phyloP scores from a whole-genome alignment of 2,113 vertebrate species.

The Crotophaga sulcirostris region DNA sequence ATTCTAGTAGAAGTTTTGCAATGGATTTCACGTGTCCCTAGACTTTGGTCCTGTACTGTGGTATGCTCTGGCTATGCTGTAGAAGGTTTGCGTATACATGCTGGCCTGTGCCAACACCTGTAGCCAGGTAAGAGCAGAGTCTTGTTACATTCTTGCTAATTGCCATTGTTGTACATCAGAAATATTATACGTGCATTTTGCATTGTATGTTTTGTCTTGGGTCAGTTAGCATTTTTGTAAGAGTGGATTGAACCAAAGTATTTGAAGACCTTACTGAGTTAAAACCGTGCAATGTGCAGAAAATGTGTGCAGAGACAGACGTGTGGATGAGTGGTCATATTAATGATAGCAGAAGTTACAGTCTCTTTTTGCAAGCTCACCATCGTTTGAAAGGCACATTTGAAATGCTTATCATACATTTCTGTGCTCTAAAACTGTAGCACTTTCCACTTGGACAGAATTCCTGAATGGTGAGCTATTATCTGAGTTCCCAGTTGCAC shows the following conservation, averaged over 20 bases:
- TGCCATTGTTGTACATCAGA: neutral
- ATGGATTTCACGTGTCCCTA: neutral
- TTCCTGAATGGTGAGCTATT: neutral
- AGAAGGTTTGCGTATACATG: neutral
- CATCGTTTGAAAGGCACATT: neutral
- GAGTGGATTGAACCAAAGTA: neutral
- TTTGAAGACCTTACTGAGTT: neutral
- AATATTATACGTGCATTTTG: neutral
- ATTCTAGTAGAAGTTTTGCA: neutral
- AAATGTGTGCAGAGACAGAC: neutral
- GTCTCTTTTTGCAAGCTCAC: neutral
- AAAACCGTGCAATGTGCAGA: neutral
- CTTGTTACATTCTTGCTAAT: neutral
- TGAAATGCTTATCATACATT: neutral
- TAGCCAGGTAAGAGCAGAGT: neutral
- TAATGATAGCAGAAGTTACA: neutral
- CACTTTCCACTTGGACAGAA: neutral
- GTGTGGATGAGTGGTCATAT: neutral
- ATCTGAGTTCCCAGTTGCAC: neutral
- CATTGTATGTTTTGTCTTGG: neutral
- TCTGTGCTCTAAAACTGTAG: neutral
- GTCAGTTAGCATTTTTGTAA: neutral
- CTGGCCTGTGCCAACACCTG: fast-evolving
- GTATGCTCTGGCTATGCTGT: neutral
- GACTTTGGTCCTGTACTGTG: neutral